These are phyloP conservation scores for Ochotona princeps DNA, from an alignment of 2,113 vertebrate species.

Conservation along the genomic window DNA sequence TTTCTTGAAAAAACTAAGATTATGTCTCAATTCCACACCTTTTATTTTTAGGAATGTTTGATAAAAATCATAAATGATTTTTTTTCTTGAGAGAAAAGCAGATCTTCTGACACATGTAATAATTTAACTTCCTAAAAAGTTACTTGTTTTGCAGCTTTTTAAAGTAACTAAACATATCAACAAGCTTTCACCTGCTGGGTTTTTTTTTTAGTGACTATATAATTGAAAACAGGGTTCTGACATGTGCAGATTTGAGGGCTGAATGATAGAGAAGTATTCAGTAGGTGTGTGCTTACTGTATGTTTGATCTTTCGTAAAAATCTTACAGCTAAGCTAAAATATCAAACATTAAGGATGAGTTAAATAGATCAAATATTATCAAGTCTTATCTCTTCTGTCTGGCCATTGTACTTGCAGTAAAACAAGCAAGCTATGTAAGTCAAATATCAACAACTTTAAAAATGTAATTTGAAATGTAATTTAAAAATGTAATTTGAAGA, in stretches of 20 bases:
- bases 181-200: not conserved
- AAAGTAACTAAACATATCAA: slow-evolving; percentile 10
- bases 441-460: not conserved
- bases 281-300: not conserved
- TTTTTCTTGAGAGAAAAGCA: slow-evolving; percentile 50
- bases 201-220: not conserved
- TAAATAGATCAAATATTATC: not conserved
- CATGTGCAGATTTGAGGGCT: not conserved
- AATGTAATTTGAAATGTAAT: not conserved
- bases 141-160: slow-evolving; percentile 18
- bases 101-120: not conserved
- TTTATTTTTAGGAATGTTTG: slow-evolving; percentile 31
- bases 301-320: not conserved
- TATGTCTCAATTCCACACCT: slow-evolving; percentile 10
- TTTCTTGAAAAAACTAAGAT: not conserved
- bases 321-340: not conserved
- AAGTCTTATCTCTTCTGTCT: not conserved
- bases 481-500: not conserved
- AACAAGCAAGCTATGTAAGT: slow-evolving; percentile 9
- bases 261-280: not conserved
- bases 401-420: not conserved
- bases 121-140: not conserved
- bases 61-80: not conserved
- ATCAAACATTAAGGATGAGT: not conserved
- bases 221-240: not conserved